Evolutionary conservation across 2,888 invertebrate species (phyloP).

Genomic region (Bombylius discolor): DNA sequence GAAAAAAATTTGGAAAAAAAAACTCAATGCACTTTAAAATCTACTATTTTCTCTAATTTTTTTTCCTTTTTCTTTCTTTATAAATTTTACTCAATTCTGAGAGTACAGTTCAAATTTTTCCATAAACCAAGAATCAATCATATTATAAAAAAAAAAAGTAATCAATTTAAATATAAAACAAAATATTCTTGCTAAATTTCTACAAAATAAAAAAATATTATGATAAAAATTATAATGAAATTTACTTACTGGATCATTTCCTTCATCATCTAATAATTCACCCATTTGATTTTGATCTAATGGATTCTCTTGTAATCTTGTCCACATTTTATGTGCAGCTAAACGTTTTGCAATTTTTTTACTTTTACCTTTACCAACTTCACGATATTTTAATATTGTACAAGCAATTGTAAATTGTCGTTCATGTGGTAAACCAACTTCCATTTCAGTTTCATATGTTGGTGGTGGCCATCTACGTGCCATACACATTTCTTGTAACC

Average conservation of each 20-base stretch:
- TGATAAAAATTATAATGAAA: too few species aligned
- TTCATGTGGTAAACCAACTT: constrained; percentile 73
- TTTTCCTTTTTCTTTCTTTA: too few species aligned
- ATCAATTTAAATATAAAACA: too few species aligned
- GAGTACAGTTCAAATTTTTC: too few species aligned
- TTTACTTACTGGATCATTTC: constrained; percentile 23
- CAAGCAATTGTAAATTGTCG: constrained; percentile 88
- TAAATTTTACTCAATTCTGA: too few species aligned
- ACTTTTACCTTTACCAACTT: constrained; percentile 80
- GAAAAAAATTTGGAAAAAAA: too few species aligned
- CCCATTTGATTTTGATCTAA: constrained; percentile 49
- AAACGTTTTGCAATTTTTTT: constrained; percentile 95
- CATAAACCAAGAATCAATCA: too few species aligned
- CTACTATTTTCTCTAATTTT: too few species aligned
- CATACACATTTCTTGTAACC: constrained; percentile 92
- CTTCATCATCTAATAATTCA: constrained; percentile 54
- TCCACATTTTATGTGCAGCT: constrained; percentile 92
- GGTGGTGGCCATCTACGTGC: constrained; percentile 92
- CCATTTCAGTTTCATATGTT: constrained; percentile 65
- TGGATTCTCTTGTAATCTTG: constrained; percentile 63
- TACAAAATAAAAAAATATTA: too few species aligned
- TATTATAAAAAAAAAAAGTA: too few species aligned
- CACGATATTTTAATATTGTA: constrained; percentile 70
- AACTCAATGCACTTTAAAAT: too few species aligned
- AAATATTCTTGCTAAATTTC: too few species aligned